A percentile compares a stretch with the other conserved stretches of the same genome.
phyloP scores from a whole-genome alignment of 2,797 vertebrate species.

The Rhabdomys pumilio region DNA sequence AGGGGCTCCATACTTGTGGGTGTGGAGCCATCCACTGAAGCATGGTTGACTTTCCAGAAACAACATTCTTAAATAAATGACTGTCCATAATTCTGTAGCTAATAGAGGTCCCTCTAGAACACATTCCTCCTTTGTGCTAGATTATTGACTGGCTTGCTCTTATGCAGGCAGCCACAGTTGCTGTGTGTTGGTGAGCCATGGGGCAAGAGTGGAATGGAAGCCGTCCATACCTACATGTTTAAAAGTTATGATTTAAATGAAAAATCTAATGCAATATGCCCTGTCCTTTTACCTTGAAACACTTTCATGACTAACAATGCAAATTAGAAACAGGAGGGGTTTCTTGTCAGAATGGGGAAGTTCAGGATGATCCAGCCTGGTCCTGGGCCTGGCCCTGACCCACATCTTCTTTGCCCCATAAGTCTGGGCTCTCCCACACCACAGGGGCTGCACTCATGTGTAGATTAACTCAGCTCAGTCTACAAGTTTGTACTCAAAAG shows the following conservation, averaged over 20 bases:
- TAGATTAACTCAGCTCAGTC: neutral
- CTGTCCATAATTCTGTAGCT: neutral
- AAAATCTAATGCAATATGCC: neutral
- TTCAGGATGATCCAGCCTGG: neutral
- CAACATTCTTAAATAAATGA: neutral
- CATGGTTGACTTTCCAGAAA: neutral
- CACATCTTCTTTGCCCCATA: neutral
- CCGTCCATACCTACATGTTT: neutral
- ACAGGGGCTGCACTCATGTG: neutral
- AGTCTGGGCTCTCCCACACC: neutral
- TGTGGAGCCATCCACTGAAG: neutral
- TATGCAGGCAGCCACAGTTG: neutral
- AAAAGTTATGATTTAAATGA: slow-evolving; percentile 13
- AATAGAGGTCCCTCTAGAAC: neutral
- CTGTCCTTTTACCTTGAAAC: neutral
- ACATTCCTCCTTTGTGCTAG: neutral
- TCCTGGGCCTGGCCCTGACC: neutral
- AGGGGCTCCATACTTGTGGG: neutral
- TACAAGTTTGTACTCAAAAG: neutral
- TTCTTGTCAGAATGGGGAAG: neutral
- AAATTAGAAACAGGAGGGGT: neutral
- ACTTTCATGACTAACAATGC: neutral
- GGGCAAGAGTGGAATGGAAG: slow-evolving; percentile 5
- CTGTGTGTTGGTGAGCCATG: neutral
- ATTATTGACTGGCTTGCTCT: neutral